phyloP scores from a whole-genome alignment of 2,797 vertebrate species.

The Poecilia picta region DNA sequence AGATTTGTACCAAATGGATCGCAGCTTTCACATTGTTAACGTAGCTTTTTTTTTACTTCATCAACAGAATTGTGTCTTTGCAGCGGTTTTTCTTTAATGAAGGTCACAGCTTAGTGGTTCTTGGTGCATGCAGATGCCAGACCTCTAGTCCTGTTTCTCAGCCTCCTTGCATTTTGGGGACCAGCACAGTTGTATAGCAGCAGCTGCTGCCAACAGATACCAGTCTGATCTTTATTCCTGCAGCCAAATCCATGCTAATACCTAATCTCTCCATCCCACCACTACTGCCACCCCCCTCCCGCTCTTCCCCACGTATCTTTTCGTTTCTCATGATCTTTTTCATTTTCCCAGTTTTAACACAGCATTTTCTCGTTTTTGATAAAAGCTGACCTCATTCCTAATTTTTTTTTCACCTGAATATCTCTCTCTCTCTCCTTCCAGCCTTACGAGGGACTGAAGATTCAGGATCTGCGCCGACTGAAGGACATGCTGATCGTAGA shows the following conservation, averaged over 20 bases:
- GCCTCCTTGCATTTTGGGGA: conserved; percentile 27
- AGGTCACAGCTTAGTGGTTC: background rate
- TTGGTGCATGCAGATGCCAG: background rate
- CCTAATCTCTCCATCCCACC: conserved; percentile 44
- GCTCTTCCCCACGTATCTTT: conserved; percentile 16
- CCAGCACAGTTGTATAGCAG: conserved; percentile 18
- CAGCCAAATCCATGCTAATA: conserved; percentile 61
- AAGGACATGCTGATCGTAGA: conserved; percentile 99
- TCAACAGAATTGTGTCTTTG: background rate
- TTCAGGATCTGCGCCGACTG: conserved; percentile 93
- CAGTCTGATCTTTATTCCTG: conserved; percentile 53
- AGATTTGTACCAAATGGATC: background rate
- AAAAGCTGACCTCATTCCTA: background rate
- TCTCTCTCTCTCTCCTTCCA: conserved; percentile 61
- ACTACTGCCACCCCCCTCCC: conserved; percentile 3
- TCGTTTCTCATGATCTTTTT: conserved; percentile 23
- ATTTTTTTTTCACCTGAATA: background rate
- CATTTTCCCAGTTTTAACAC: conserved; percentile 9
- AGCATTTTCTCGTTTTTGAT: conserved; percentile 4
- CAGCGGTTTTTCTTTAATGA: background rate
- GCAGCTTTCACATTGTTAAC: background rate
- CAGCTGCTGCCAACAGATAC: conserved; percentile 55
- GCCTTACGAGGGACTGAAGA: conserved; percentile 95
- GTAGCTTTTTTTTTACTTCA: background rate
- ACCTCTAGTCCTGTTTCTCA: conserved; percentile 15